phyloP scores from a whole-genome alignment of 2,113 vertebrate genomes.

The Protobothrops mucrosquamatus region DNA sequence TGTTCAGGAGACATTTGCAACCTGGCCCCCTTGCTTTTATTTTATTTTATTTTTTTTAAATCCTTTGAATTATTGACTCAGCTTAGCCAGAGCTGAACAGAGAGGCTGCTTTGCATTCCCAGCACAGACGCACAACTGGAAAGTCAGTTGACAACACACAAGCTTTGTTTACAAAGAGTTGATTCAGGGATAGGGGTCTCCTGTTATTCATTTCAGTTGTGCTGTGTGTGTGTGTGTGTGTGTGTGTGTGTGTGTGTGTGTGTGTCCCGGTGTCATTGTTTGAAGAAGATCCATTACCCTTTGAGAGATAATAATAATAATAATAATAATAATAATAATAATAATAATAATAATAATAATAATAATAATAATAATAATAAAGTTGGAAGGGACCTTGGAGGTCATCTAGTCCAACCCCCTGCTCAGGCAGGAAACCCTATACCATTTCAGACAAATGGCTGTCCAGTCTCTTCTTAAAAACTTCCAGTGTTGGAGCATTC shows the following conservation, averaged over 20 bases:
- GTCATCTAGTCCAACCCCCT: too few relatives aligned
- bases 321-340: too few relatives aligned
- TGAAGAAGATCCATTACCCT: neutral
- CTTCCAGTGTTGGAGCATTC: too few relatives aligned
- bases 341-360: too few relatives aligned
- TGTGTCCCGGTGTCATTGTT: neutral
- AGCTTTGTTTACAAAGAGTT: neutral
- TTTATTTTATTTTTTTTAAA: neutral
- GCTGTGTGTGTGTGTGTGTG: too few relatives aligned
- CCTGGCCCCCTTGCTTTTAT: neutral
- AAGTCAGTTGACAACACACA: neutral
- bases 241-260: too few relatives aligned
- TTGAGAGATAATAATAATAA: too few relatives aligned
- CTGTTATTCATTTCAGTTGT: neutral
- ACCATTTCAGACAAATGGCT: too few relatives aligned
- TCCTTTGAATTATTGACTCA: neutral
- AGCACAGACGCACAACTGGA: neutral
- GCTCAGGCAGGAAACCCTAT: too few relatives aligned
- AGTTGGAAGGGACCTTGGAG: too few relatives aligned
- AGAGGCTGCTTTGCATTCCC: slow-evolving; percentile 12
- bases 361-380: too few relatives aligned
- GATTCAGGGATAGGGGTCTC: neutral
- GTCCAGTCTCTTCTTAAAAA: too few relatives aligned
- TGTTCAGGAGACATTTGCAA: neutral
- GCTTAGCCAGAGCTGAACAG: neutral